phyloP scores from a whole-genome alignment of 23 tunicate genomes.

The Botrylloides violaceus region DNA sequence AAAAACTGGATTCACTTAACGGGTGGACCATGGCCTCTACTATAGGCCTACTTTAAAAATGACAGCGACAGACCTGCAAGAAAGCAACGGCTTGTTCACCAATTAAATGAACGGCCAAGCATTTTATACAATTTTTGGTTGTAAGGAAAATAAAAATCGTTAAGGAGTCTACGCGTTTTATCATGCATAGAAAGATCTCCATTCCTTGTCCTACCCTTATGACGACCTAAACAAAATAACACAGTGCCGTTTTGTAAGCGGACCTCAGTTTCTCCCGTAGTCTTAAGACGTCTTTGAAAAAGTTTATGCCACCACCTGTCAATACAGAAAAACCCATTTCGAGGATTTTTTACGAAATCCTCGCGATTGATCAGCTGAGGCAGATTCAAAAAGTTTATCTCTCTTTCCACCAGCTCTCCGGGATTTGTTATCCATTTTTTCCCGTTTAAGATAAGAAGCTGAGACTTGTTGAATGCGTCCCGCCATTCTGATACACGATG shows the following conservation, averaged over 20 bases:
- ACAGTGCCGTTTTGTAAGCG: not conserved
- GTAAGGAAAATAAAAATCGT: not conserved
- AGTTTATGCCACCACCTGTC: constrained; percentile 12
- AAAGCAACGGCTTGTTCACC: constrained; percentile 10
- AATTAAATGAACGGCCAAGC: not conserved
- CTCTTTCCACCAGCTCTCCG: constrained; percentile 11
- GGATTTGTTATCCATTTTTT: constrained; percentile 37
- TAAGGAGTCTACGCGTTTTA: not conserved
- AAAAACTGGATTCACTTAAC: too few species aligned
- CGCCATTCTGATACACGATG: constrained; percentile 4
- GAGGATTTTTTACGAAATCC: constrained; percentile 8
- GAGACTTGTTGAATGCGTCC: constrained; percentile 23
- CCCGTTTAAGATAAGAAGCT: constrained; percentile 26
- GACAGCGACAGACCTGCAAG: too few species aligned
- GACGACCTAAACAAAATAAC: not conserved
- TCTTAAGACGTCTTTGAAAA: not conserved
- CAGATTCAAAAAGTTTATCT: constrained; percentile 1
- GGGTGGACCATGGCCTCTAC: too few species aligned
- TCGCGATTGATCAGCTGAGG: not conserved
- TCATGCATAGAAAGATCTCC: constrained; percentile 17
- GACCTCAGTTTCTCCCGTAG: not conserved
- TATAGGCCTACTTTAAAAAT: too few species aligned
- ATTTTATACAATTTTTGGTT: not conserved
- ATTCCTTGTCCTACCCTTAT: constrained; percentile 17
- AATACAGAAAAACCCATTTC: constrained; percentile 22